Evolutionary conservation across 2,797 vertebrate genomes (phyloP).

Genomic region (Alectoris magna): DNA sequence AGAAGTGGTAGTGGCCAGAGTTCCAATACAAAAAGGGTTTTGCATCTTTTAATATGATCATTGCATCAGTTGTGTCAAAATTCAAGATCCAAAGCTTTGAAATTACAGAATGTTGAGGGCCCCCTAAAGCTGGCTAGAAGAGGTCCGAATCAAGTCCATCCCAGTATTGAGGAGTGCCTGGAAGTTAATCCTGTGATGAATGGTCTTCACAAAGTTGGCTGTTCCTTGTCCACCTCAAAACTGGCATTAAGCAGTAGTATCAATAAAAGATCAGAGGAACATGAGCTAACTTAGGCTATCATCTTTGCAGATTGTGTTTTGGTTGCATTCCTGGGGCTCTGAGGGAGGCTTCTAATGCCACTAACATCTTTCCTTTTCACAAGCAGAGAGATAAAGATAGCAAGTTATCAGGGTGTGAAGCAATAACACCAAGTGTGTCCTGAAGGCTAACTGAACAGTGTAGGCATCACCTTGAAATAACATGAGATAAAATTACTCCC

Average conservation of each 20-base stretch:
- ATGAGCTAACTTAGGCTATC: conserved; percentile 26
- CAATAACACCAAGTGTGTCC: conserved; percentile 56
- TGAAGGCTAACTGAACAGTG: conserved; percentile 45
- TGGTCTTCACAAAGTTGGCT: conserved; percentile 37
- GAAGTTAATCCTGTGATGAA: conserved; percentile 62
- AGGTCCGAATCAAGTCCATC: neutral
- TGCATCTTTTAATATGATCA: neutral
- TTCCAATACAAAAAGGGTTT: neutral
- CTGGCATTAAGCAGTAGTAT: conserved; percentile 55
- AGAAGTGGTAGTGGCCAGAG: neutral
- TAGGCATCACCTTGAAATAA: conserved; percentile 16
- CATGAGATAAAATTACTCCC: conserved; percentile 48
- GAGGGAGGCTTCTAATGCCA: conserved; percentile 38
- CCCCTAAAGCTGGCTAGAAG: neutral
- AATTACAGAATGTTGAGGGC: neutral
- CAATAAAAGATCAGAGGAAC: conserved; percentile 68
- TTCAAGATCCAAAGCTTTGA: neutral
- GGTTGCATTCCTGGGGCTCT: conserved; percentile 57
- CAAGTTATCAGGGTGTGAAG: conserved; percentile 55
- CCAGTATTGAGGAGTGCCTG: neutral
- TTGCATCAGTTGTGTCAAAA: neutral
- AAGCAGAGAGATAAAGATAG: conserved; percentile 61
- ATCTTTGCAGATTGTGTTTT: conserved; percentile 38
- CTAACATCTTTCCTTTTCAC: conserved; percentile 57
- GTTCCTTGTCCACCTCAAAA: conserved; percentile 63